A percentile compares a stretch with the other conserved stretches of the same genome.
phyloP scores from a whole-genome alignment of 2,113 vertebrate genomes.

The Plectropomus leopardus region DNA sequence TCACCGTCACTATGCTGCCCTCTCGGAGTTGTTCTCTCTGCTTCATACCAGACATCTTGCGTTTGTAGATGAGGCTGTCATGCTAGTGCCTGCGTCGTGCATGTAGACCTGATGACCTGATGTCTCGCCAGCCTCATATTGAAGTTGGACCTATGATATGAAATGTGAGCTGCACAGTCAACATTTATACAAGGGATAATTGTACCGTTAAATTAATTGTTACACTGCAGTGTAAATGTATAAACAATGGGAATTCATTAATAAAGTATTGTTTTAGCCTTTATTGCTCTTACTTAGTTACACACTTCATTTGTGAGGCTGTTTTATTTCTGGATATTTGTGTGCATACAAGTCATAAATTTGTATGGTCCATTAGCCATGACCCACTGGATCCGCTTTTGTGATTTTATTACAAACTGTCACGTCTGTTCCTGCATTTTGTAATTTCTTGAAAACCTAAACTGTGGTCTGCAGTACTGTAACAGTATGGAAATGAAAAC shows the following conservation, averaged over 20 bases:
- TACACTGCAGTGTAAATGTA: constrained; percentile 66
- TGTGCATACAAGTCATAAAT: not conserved
- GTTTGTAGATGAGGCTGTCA: constrained; percentile 52
- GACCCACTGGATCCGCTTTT: no score
- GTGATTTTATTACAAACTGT: not conserved
- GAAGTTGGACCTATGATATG: constrained; percentile 74
- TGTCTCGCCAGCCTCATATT: constrained; percentile 83
- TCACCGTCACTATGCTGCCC: constrained; percentile 23
- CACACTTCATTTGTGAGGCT: not conserved
- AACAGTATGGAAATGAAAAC: not conserved
- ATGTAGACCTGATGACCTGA: constrained; percentile 60
- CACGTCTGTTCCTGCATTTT: not conserved
- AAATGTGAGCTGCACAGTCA: constrained; percentile 48
- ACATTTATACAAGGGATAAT: constrained; percentile 54
- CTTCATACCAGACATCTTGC: constrained; percentile 38
- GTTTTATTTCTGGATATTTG: not conserved
- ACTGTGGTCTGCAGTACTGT: not conserved
- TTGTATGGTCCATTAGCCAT: not conserved
- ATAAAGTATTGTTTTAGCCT: constrained; percentile 78
- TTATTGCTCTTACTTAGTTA: constrained; percentile 18
- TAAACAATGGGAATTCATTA: constrained; percentile 62
- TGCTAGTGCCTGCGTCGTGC: constrained; percentile 67
- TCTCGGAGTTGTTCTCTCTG: constrained; percentile 9
- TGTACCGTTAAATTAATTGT: constrained; percentile 54
- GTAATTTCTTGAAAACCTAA: not conserved